A percentile compares a stretch with the other conserved stretches of the same genome.
Conservation (phyloP, 2,797 vertebrate genomes). For the Sebastiscus albofasciatus region DNA sequence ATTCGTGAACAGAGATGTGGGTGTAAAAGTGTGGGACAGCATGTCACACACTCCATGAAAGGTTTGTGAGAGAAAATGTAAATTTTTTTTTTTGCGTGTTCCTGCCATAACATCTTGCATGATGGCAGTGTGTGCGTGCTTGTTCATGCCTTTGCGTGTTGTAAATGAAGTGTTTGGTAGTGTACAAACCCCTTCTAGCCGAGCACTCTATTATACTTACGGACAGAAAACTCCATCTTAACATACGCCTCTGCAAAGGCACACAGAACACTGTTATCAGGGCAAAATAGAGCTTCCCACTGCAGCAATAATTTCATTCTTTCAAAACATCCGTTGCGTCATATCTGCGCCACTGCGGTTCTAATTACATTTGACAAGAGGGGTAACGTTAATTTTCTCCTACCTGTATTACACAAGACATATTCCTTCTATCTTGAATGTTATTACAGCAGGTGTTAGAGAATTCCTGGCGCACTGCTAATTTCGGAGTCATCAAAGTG, state of each 20-base stretch:
- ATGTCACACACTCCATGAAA: conserved; percentile 61
- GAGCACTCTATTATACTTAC: conserved; percentile 11
- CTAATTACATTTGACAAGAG: conserved; percentile 76
- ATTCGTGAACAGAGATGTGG: conserved; percentile 61
- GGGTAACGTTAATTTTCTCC: conserved; percentile 68
- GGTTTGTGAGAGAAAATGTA: conserved; percentile 15
- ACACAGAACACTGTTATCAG: conserved; percentile 25
- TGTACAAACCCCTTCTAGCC: background rate
- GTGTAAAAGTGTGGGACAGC: conserved; percentile 60
- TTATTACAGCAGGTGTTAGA: conserved; percentile 74
- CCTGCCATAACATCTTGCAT: background rate
- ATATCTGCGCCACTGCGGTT: conserved; percentile 44
- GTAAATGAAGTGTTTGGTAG: background rate
- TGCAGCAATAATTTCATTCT: conserved; percentile 47
- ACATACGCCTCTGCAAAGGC: conserved; percentile 4
- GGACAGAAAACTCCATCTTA: conserved; percentile 32
- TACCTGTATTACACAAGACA: conserved; percentile 59
- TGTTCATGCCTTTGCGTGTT: background rate
- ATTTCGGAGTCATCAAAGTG: conserved; percentile 78
- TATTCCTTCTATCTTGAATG: conserved; percentile 63
- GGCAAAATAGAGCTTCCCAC: conserved; percentile 22
- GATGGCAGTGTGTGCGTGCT: background rate
- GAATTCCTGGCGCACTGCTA: conserved; percentile 68
- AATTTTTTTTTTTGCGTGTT: conserved; percentile 14
- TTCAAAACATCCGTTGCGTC: conserved; percentile 52